Conservation (phyloP, 2,797 vertebrate genomes). For the Propithecus deckenii region DNA sequence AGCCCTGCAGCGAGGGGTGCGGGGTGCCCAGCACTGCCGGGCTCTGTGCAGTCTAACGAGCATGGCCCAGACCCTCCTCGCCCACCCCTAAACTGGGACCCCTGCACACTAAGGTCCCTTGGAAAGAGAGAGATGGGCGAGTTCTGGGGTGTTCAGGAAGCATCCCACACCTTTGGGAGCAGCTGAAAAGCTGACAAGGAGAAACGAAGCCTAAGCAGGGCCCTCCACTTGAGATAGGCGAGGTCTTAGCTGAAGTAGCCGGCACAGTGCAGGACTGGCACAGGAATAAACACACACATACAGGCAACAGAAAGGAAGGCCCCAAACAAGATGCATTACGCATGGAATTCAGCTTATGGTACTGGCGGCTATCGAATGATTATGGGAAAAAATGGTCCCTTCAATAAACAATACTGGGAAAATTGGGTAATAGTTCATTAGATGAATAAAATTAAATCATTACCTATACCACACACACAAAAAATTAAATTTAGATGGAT, state of each 20-base stretch:
- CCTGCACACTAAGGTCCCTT: too few species aligned
- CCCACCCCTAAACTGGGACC: neutral
- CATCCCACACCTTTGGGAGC: neutral
- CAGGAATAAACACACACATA: neutral
- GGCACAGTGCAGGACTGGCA: too few species aligned
- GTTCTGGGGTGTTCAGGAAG: too few species aligned
- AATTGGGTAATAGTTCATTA: neutral
- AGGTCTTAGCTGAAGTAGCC: neutral
- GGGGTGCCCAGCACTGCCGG: too few species aligned
- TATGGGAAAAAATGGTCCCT: neutral
- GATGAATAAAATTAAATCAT: neutral
- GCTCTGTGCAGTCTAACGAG: neutral
- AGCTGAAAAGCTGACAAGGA: neutral
- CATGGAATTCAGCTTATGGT: accelerated
- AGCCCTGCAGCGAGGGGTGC: accelerated
- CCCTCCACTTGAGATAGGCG: neutral
- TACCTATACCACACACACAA: neutral
- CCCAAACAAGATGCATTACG: accelerated
- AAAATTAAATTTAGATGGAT: neutral
- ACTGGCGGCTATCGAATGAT: too few species aligned
- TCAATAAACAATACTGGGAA: neutral
- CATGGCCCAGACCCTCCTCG: neutral
- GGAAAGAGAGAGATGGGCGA: neutral
- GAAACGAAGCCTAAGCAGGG: neutral
- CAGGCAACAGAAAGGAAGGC: neutral